These are phyloP conservation scores for Colletes gigas DNA, from an alignment of 1,140 invertebrate genomes.

Conservation along the genomic window DNA sequence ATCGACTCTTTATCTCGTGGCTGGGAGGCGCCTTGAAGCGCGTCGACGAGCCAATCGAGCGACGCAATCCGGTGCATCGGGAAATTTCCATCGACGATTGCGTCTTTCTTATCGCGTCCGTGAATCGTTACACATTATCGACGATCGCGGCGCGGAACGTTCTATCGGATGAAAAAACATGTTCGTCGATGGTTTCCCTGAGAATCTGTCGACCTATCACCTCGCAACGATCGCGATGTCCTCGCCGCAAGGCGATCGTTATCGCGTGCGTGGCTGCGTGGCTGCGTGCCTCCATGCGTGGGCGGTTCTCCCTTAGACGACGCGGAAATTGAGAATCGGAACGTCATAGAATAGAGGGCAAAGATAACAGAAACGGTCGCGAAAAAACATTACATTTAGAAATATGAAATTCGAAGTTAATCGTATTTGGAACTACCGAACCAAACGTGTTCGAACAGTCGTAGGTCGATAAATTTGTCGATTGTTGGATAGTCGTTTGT, in stretches of 20 bases:
- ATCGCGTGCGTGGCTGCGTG: constrained; percentile 39
- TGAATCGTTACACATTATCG: constrained; percentile 50
- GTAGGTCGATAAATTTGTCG: neutral
- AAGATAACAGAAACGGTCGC: too few relatives aligned
- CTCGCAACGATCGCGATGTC: constrained; percentile 35
- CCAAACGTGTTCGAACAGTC: neutral
- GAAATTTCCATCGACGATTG: constrained; percentile 50
- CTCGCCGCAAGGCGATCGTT: constrained; percentile 35
- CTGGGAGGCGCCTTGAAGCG: constrained; percentile 45
- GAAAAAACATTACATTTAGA: too few relatives aligned
- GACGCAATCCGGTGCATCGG: constrained; percentile 31
- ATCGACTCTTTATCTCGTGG: constrained; percentile 42
- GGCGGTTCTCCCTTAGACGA: too few relatives aligned
- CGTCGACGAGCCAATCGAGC: constrained; percentile 40
- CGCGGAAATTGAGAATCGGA: too few relatives aligned
- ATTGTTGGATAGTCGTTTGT: neutral
- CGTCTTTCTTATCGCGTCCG: constrained; percentile 11
- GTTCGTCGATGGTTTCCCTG: constrained; percentile 11
- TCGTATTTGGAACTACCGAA: too few relatives aligned
- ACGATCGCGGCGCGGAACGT: neutral
- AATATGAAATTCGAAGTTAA: too few relatives aligned
- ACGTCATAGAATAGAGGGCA: too few relatives aligned
- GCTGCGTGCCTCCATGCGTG: too few relatives aligned
- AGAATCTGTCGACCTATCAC: constrained; percentile 48
- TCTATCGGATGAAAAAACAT: neutral